These are phyloP conservation scores for Python bivittatus DNA, from an alignment of 2,113 vertebrate genomes.

Conservation along the genomic window DNA sequence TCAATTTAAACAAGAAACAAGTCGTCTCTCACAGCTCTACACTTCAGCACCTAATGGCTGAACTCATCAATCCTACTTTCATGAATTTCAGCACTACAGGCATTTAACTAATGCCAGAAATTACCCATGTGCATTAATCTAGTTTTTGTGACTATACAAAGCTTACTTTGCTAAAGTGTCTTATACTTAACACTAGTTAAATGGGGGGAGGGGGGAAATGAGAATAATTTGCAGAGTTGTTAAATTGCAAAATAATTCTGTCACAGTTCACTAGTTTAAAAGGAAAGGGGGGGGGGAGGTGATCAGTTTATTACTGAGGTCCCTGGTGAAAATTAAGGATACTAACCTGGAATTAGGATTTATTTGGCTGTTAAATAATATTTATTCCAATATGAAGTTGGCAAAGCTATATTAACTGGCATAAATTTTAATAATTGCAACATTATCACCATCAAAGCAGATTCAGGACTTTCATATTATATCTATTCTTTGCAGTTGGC, in stretches of 20 bases:
- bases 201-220: constrained; percentile 41
- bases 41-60: constrained; percentile 63
- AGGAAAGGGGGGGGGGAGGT: fast-evolving
- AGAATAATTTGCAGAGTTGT: constrained; percentile 58
- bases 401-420: constrained; percentile 8
- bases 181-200: constrained; percentile 46
- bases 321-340: constrained; percentile 32
- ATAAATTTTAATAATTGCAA: constrained; percentile 22
- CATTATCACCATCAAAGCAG: background rate
- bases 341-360: background rate
- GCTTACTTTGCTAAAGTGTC: constrained; percentile 41
- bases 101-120: constrained; percentile 50
- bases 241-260: constrained; percentile 48
- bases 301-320: background rate
- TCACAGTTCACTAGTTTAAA: constrained; percentile 18
- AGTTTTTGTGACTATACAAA: constrained; percentile 39
- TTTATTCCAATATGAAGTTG: background rate
- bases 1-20: constrained; percentile 74
- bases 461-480: background rate
- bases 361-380: constrained; percentile 29
- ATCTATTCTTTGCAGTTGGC: background rate
- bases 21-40: constrained; percentile 43
- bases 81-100: constrained; percentile 53
- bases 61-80: constrained; percentile 56
- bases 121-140: constrained; percentile 22